phyloP scores from a whole-genome alignment of 1,140 invertebrate genomes.

The Drosophila tristis region DNA sequence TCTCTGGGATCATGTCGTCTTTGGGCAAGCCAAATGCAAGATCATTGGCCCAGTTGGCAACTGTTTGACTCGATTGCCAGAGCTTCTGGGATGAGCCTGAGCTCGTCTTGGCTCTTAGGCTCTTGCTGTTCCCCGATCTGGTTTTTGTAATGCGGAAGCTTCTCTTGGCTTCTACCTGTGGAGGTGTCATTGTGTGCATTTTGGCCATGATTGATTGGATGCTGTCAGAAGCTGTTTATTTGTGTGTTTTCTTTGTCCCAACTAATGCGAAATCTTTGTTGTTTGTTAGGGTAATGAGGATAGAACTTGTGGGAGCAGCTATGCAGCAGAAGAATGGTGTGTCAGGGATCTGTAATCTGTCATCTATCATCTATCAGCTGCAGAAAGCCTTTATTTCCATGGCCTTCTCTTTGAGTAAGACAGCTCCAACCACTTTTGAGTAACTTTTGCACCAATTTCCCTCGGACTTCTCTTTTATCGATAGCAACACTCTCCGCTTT shows the following conservation, averaged over 20 bases:
- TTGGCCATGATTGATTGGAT: conserved; percentile 64
- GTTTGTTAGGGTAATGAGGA: conserved; percentile 4
- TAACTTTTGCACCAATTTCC: conserved; percentile 31
- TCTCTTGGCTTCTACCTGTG: conserved; percentile 28
- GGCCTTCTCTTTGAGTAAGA: no score
- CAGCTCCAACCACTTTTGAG: conserved; percentile 5
- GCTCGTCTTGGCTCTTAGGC: not conserved
- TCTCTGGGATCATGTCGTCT: conserved; percentile 56
- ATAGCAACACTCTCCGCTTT: conserved; percentile 27
- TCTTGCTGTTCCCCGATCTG: conserved; percentile 21
- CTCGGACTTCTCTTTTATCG: conserved; percentile 21
- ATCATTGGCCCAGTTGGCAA: conserved; percentile 67
- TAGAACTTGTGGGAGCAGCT: no score
- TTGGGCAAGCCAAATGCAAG: conserved; percentile 49
- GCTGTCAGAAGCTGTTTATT: not conserved
- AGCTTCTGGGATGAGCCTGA: conserved; percentile 31
- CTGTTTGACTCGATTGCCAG: conserved; percentile 54
- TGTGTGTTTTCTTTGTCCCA: not conserved
- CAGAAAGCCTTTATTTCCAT: not conserved
- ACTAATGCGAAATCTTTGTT: not conserved
- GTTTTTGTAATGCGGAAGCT: conserved; percentile 63
- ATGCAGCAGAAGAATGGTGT: not conserved
- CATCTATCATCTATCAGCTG: no score
- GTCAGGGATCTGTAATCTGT: not conserved
- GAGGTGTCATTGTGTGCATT: conserved; percentile 59